phyloP scores from a whole-genome alignment of 2,797 vertebrate genomes.

The Staurois parvus region DNA sequence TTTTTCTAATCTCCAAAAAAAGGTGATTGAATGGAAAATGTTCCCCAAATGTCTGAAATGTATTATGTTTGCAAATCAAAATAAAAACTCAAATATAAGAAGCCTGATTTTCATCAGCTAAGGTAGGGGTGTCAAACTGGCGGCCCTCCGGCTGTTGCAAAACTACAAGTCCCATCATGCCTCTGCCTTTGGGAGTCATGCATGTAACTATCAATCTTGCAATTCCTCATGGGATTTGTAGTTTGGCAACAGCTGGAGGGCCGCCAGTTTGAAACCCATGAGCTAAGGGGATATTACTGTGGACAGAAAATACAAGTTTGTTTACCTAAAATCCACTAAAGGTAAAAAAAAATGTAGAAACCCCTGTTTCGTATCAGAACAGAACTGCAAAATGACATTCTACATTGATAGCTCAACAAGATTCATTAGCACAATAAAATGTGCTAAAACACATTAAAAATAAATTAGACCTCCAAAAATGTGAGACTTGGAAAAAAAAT shows the following conservation, averaged over 20 bases:
- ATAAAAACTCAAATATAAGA: background rate
- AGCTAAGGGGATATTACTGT: background rate
- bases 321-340: background rate
- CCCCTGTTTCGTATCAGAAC: slow-evolving; percentile 11
- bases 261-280: too few relatives aligned
- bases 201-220: too few relatives aligned
- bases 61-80: background rate
- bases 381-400: background rate
- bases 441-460: slow-evolving; percentile 48
- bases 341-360: too few relatives aligned
- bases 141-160: too few relatives aligned
- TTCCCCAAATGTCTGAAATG: too few relatives aligned
- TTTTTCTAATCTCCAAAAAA: too few relatives aligned
- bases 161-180: too few relatives aligned
- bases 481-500: slow-evolving; percentile 40
- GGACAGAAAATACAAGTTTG: background rate
- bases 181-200: too few relatives aligned
- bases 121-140: too few relatives aligned
- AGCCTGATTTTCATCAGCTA: background rate
- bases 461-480: slow-evolving; percentile 37
- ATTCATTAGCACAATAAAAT: slow-evolving; percentile 42
- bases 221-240: too few relatives aligned
- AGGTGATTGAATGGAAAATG: too few relatives aligned
- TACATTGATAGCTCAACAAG: slow-evolving; percentile 26
- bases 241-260: too few relatives aligned